Evolutionary conservation across 1,140 invertebrate genomes (phyloP), one percentile per base, ranked within the genome.

Genomic region (Panulirus ornatus): DNA sequence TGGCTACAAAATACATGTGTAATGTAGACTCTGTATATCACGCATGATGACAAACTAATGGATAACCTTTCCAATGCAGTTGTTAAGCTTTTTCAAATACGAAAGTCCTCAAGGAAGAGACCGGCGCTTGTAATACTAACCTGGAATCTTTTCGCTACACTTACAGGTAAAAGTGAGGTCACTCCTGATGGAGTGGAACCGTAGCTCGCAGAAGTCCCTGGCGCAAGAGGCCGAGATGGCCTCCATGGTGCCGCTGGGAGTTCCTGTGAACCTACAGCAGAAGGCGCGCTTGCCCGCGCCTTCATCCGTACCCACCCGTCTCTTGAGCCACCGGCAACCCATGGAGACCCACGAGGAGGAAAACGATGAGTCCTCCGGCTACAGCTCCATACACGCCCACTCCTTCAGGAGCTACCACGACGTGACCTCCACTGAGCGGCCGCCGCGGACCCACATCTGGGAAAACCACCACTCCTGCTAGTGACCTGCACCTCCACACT

Each of bases 391-490:
- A 3, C 87, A 88, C 66, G 87, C 87, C 42, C 87, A 88, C 79
- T 88, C 79, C 58, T 88, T 88, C 78, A 66, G 87, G 63, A 88
- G 87, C 40, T 82, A 58, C 40, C 78, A 88, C 42, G 87, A 88
- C 40, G 40, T 82, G 36, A 51, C 40, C 27, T n/a, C 22, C 36
- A 19, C 16, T 19, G 87, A 82, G 30, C 71, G 40, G 0, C 84
- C 84, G 2, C 36, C 11, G 2, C 22, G 63, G 22, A 27, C 40
- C 2, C 54, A 27, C 22, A 79, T 88, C 2, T 88, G 87, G 87
- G 87, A 88, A 22, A 88, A 88, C 27, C 87, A 88, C 8, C 87
- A 88, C 78, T 88, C 87, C 5, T 88, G 87, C 63, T 88, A 83
- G 42, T 44, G 82, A 30, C 54, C 70, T 22, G 81, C 42, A 11